Evolutionary conservation across 2,797 vertebrate genomes (phyloP), one percentile per base, ranked within the genome.

Genomic region (Sphaeramia orbicularis): DNA sequence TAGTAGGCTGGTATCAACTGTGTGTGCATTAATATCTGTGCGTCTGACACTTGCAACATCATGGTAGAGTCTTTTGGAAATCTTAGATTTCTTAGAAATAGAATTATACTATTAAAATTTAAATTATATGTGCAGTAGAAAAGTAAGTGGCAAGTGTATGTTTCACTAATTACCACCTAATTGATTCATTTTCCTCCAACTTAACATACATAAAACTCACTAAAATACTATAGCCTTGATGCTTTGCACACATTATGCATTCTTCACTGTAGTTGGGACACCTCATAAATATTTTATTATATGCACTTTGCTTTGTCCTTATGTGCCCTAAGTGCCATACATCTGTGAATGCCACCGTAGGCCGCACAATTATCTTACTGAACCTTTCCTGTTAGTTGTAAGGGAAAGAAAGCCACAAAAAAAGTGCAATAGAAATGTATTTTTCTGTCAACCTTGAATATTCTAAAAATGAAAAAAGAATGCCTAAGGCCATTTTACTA

Each of bases 391-490:
- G 52, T 61, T 57, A 24, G 32, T 47, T 52, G 21, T 21, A 36
- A 18, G 7, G 10, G 15, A 51, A 43, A 66, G 45, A 64, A 13
- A 57, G 37, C 21, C 30, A 43, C n/a, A 6, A 35, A 12, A 36
- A 18, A 53, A 40, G 16, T 47, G 19, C 10, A 5, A 27, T 21
- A 32, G 14, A 38, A 38, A 32, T 45, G 15, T 18, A 10, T 44
- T 3, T 38, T 52, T 56, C 40, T 44, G 30, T 12, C 4, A 2
- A 32, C 51, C 21, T 30, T 67, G 35, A 13, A 42, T 14, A n/a
- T 52, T 14, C 16, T 44, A 65, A 62, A 56, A 68, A 63, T 60
- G 24, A 38, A 38, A 21, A 50, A 51, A 38, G 16, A 50, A 51
- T 38, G 32, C 40, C 11, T 24, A 32, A 40, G 35, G 55, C 16